These are phyloP conservation scores for Carposina sasakii DNA, from an alignment of 1,140 invertebrate species.

Conservation along the genomic window DNA sequence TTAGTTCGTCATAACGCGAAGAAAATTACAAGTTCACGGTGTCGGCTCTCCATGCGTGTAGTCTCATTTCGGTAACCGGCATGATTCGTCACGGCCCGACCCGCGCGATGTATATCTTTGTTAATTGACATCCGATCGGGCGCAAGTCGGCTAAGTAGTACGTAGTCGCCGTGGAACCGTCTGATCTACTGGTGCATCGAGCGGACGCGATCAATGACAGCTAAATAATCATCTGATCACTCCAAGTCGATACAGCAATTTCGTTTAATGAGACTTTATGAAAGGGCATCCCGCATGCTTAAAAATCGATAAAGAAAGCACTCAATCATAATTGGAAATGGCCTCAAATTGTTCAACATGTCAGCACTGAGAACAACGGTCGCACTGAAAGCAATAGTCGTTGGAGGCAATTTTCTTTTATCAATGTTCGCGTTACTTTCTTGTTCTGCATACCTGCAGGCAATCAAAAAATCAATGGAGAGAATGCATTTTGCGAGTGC, in stretches of 20 bases:
- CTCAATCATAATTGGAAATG: conserved; percentile 21
- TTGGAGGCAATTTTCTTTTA: too few species aligned
- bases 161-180: conserved; percentile 17
- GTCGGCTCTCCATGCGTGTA: conserved; percentile 1
- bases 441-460: conserved; percentile 32
- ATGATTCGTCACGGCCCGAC: conserved; percentile 34
- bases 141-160: conserved; percentile 19
- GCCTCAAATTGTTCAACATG: conserved; percentile 23
- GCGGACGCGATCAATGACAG: conserved; percentile 35
- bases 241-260: conserved; percentile 38
- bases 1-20: conserved; percentile 19
- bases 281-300: conserved; percentile 30
- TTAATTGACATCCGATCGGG: conserved; percentile 48
- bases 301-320: conserved; percentile 38
- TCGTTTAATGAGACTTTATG: conserved; percentile 42
- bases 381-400: conserved; percentile 19
- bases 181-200: conserved; percentile 12
- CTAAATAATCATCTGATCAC: conserved; percentile 32
- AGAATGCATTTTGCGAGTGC: conserved; percentile 39
- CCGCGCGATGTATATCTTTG: conserved; percentile 33
- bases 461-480: conserved; percentile 39
- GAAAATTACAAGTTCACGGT: conserved; percentile 24
- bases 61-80: background rate
- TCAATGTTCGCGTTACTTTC: conserved; percentile 29
- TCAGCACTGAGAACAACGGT: too few species aligned